A percentile compares a stretch with the other conserved stretches of the same genome.
Evolutionary conservation across 1,140 invertebrate genomes (phyloP).

Genomic region (Matsumurasca onukii): DNA sequence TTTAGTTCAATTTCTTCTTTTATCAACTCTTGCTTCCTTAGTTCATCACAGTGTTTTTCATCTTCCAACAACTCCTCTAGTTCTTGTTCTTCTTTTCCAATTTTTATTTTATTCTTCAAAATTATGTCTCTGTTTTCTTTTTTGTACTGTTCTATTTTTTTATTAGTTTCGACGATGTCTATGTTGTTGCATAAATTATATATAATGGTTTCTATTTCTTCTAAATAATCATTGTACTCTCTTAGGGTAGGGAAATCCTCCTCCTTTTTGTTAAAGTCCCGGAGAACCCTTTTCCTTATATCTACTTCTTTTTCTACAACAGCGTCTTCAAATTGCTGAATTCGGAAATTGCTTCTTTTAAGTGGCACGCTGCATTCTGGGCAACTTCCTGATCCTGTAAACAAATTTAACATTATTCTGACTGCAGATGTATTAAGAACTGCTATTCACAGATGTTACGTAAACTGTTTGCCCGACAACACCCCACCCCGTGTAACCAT

Average conservation of each 20-base stretch:
- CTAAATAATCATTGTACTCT: conserved; percentile 93
- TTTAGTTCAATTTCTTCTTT: conserved; percentile 72
- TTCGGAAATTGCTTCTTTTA: conserved; percentile 85
- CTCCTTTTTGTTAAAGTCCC: conserved; percentile 90
- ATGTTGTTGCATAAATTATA: conserved; percentile 92
- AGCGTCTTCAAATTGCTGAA: conserved; percentile 95
- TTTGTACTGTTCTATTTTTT: conserved; percentile 89
- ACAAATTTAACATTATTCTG: conserved; percentile 26
- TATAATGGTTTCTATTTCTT: conserved; percentile 88
- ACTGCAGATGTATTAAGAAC: conserved; percentile 11
- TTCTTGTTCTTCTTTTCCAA: conserved; percentile 67
- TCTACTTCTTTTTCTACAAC: conserved; percentile 97
- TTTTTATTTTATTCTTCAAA: conserved; percentile 73
- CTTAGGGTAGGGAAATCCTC: conserved; percentile 79
- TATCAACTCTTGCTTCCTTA: conserved; percentile 43
- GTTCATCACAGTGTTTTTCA: conserved; percentile 52
- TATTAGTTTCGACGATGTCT: conserved; percentile 87
- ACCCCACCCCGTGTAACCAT: no score
- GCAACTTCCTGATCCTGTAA: conserved; percentile 84
- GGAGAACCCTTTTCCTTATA: conserved; percentile 84
- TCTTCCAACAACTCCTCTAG: conserved; percentile 83
- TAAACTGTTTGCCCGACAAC: no score
- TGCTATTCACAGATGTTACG: no score
- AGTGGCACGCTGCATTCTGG: conserved; percentile 89
- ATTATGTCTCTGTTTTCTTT: conserved; percentile 91